These are phyloP conservation scores for Malachius bipustulatus DNA, from an alignment of 2,888 invertebrate species.

Conservation along the genomic window DNA sequence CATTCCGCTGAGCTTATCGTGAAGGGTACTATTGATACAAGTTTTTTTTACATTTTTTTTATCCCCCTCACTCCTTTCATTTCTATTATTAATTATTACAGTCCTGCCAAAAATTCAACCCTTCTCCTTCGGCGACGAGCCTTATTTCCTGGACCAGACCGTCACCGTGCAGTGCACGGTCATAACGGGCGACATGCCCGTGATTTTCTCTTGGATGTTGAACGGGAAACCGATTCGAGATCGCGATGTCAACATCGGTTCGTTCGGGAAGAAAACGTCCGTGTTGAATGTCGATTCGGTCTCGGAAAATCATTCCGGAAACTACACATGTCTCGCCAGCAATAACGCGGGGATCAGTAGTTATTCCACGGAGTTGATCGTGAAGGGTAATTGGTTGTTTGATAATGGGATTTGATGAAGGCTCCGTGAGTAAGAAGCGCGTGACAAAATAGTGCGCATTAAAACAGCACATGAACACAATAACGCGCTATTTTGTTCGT, in stretches of 20 bases:
- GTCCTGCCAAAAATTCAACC: slow-evolving; percentile 53
- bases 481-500: too few relatives aligned
- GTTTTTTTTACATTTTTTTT: slow-evolving; percentile 1
- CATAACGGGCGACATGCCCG: slow-evolving; percentile 66
- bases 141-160: slow-evolving; percentile 27
- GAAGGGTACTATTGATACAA: slow-evolving; percentile 39
- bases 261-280: slow-evolving; percentile 52
- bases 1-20: slow-evolving; percentile 41
- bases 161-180: slow-evolving; percentile 44
- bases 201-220: slow-evolving; percentile 64
- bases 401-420: too few relatives aligned
- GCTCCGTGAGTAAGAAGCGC: too few relatives aligned
- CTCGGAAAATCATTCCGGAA: slow-evolving; percentile 44
- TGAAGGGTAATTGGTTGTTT: slow-evolving; percentile 50
- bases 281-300: slow-evolving; percentile 49
- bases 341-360: slow-evolving; percentile 43
- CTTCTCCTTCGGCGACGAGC: slow-evolving; percentile 43
- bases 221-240: slow-evolving; percentile 47
- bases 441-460: too few relatives aligned
- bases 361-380: slow-evolving; percentile 40
- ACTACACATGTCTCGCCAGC: slow-evolving; percentile 45
- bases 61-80: slow-evolving; percentile 4
- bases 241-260: slow-evolving; percentile 42
- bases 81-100: slow-evolving; percentile 26
- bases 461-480: too few relatives aligned